A percentile compares a stretch with the other conserved stretches of the same genome.
These are phyloP conservation scores for Aegithalos caudatus DNA, from an alignment of 2,113 vertebrate species.

Conservation along the genomic window DNA sequence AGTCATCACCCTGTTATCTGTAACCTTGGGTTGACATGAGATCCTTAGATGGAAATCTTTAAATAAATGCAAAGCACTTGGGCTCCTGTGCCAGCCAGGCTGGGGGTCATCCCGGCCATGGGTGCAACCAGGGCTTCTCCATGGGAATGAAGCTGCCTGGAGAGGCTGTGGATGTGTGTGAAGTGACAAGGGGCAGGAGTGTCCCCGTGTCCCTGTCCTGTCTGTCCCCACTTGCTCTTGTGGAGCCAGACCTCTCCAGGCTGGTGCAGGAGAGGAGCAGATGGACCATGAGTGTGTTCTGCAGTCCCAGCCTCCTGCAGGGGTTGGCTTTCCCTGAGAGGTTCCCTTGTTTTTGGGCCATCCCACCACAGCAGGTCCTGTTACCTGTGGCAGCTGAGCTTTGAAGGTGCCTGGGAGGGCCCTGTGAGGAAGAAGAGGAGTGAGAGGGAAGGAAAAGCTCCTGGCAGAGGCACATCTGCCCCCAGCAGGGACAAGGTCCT, in stretches of 20 bases:
- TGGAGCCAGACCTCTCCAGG: background rate
- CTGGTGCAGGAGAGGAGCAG: background rate
- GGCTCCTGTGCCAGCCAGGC: background rate
- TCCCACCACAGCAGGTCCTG: background rate
- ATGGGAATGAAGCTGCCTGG: rapidly evolving
- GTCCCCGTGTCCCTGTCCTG: background rate
- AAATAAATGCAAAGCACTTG: background rate
- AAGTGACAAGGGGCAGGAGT: background rate
- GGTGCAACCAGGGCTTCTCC: background rate
- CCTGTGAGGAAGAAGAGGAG: background rate
- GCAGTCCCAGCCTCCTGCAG: background rate
- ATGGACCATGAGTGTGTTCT: rapidly evolving
- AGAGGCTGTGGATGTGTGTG: background rate
- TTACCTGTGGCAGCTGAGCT: background rate
- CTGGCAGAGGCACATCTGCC: background rate
- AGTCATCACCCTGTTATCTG: slow-evolving; percentile 15
- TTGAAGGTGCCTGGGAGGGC: background rate
- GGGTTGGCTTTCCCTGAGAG: rapidly evolving
- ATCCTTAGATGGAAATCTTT: slow-evolving; percentile 18
- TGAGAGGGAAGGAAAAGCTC: background rate
- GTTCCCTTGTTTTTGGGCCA: background rate
- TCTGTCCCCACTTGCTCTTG: background rate
- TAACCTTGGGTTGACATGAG: slow-evolving; percentile 10
- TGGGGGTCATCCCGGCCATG: background rate
- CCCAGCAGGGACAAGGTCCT: background rate